A percentile compares a stretch with the other conserved stretches of the same genome.
phyloP scores from a whole-genome alignment of 2,888 invertebrate genomes.

The Ophraella communa region DNA sequence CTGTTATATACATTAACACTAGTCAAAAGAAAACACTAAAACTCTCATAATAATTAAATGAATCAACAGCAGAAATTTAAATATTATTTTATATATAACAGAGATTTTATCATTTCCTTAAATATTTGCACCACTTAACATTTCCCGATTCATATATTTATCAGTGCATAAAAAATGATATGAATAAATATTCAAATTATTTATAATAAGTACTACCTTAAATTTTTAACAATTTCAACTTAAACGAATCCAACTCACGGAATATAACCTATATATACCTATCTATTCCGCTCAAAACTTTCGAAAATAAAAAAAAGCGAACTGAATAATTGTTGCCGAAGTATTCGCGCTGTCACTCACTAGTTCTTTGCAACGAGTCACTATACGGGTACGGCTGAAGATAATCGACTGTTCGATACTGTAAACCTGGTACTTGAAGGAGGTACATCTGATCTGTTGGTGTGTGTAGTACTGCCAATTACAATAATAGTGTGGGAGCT shows the following conservation, averaged over 20 bases:
- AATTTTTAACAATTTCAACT: neutral
- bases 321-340: too few relatives aligned
- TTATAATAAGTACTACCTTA: neutral
- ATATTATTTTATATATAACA: too few relatives aligned
- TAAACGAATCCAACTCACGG: neutral
- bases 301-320: neutral
- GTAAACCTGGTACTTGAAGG: slow-evolving; percentile 16
- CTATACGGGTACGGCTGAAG: slow-evolving; percentile 10
- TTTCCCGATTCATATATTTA: neutral
- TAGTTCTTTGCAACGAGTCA: slow-evolving; percentile 21
- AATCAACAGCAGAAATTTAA: too few relatives aligned
- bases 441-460: slow-evolving; percentile 14
- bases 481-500: slow-evolving; percentile 3
- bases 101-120: neutral
- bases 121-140: neutral
- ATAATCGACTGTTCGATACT: slow-evolving; percentile 20
- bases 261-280: neutral
- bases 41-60: too few relatives aligned
- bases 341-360: slow-evolving; percentile 3
- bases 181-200: too few relatives aligned
- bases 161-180: too few relatives aligned
- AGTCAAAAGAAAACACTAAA: too few relatives aligned
- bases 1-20: too few relatives aligned
- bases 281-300: too few relatives aligned
- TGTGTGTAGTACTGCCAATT: slow-evolving; percentile 7